Percentiles rank a stretch among this genome's conserved stretches.
Conservation (phyloP, 2,797 vertebrate species). For the Macropodus opercularis region DNA sequence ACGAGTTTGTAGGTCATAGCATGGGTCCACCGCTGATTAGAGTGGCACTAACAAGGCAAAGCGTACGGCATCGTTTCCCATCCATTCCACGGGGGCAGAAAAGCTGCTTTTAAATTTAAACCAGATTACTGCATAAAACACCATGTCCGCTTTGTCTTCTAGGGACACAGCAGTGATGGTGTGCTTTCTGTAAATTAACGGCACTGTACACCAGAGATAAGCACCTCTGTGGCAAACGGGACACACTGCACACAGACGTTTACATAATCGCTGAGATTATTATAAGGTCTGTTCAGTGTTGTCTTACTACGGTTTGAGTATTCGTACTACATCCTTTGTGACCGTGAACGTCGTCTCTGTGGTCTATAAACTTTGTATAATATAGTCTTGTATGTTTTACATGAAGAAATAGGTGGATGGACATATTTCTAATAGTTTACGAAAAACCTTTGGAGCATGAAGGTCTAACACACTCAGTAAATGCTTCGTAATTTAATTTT, state of each 20-base stretch:
- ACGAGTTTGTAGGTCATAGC: neutral
- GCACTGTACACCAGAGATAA: slow-evolving; percentile 23
- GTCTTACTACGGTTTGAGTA: neutral
- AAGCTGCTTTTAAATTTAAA: slow-evolving; percentile 74
- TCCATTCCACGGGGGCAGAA: slow-evolving; percentile 48
- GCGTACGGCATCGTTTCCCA: neutral
- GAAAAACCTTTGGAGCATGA: neutral
- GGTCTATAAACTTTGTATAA: no score
- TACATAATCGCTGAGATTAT: neutral
- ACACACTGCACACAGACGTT: neutral
- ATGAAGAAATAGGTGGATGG: no score
- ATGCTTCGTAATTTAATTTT: no score
- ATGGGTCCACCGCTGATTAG: slow-evolving; percentile 10
- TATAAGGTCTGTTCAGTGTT: neutral
- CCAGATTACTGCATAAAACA: slow-evolving; percentile 67
- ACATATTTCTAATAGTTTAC: neutral
- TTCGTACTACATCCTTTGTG: no score
- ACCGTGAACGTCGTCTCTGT: no score
- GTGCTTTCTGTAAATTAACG: slow-evolving; percentile 38
- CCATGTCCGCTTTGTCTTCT: slow-evolving; percentile 45
- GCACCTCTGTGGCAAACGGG: slow-evolving; percentile 19
- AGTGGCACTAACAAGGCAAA: slow-evolving; percentile 9
- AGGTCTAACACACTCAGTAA: neutral
- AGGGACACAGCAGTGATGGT: slow-evolving; percentile 31
- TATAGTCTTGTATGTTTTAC: no score